Conservation (phyloP, 2,797 vertebrate genomes). For the Rhincodon typus region DNA sequence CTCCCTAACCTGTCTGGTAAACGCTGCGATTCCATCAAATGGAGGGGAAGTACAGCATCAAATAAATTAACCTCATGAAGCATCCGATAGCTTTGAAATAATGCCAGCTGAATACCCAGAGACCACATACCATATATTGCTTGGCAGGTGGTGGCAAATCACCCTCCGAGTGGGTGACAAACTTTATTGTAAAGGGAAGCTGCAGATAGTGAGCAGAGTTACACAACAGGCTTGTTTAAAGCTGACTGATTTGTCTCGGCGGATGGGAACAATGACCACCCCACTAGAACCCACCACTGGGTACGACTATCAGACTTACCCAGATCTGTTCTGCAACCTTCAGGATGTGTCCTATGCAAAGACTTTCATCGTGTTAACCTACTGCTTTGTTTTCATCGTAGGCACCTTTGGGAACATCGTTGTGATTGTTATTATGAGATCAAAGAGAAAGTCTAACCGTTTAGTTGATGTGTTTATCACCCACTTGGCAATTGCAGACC, state of each 20-base stretch:
- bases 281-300: neutral
- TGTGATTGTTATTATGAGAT: conserved; percentile 38
- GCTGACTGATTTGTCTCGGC: neutral
- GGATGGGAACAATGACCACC: neutral
- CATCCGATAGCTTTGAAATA: neutral
- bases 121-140: neutral
- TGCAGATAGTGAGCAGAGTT: neutral
- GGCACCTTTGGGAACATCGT: conserved; percentile 37
- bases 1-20: no score
- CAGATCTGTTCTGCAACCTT: neutral
- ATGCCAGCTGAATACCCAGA: neutral
- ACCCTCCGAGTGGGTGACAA: neutral
- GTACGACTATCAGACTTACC: neutral
- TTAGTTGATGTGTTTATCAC: conserved; percentile 40
- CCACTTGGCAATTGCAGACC: conserved; percentile 39
- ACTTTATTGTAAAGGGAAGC: neutral
- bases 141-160: neutral
- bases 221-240: neutral
- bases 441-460: conserved; percentile 32
- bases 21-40: no score
- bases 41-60: neutral
- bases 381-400: conserved; percentile 38
- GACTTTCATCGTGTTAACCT: neutral
- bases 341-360: neutral
- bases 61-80: neutral